phyloP scores from a whole-genome alignment of 2,888 invertebrate species.

The Habrosyne pyritoides region DNA sequence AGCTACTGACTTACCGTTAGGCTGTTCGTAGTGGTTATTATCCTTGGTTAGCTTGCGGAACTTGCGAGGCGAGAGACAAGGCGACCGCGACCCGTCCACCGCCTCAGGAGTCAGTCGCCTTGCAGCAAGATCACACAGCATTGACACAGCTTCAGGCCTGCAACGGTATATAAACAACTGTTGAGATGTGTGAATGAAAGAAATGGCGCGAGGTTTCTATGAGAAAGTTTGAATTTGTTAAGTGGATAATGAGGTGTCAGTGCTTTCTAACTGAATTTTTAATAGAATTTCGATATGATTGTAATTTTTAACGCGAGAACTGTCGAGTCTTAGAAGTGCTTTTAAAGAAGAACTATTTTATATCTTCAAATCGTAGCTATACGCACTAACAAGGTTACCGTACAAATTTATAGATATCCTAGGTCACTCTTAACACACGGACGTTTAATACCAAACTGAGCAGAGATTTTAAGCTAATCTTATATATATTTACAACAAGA shows the following conservation, averaged over 20 bases:
- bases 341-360: too few relatives aligned
- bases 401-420: too few relatives aligned
- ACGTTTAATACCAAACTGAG: too few relatives aligned
- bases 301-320: too few relatives aligned
- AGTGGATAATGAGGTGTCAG: not conserved
- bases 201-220: not conserved
- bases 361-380: too few relatives aligned
- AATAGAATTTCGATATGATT: not conserved
- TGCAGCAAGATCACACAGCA: slow-evolving; percentile 91
- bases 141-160: slow-evolving; percentile 93
- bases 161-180: slow-evolving; percentile 4
- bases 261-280: not conserved
- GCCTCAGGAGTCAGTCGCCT: slow-evolving; percentile 87
- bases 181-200: not conserved
- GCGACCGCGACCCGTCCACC: slow-evolving; percentile 79
- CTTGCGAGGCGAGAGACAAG: slow-evolving; percentile 85
- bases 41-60: slow-evolving; percentile 83
- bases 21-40: slow-evolving; percentile 78
- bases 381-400: too few relatives aligned
- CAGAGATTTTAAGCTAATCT: too few relatives aligned
- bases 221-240: not conserved
- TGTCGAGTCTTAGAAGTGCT: too few relatives aligned
- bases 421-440: too few relatives aligned
- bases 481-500: too few relatives aligned
- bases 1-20: slow-evolving; percentile 60